phyloP scores from a whole-genome alignment of 2,113 vertebrate species.

The Neodon shergylaensis region DNA sequence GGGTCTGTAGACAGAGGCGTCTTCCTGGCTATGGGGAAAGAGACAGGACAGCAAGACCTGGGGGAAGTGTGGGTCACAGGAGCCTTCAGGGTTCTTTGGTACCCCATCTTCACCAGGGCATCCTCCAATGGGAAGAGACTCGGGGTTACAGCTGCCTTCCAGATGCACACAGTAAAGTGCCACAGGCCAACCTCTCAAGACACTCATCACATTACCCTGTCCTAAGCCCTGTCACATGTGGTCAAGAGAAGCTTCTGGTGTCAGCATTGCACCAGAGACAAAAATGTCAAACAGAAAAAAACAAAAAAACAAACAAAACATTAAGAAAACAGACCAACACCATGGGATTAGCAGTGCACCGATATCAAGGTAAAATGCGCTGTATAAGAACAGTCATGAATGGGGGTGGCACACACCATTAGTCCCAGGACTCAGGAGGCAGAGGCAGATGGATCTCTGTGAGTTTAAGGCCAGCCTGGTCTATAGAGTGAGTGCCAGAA shows the following conservation, averaged over 20 bases:
- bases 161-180: not conserved
- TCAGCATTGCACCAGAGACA: not conserved
- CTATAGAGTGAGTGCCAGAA: not conserved
- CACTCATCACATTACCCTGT: not conserved
- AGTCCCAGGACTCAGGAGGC: not conserved
- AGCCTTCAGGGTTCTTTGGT: not conserved
- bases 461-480: not conserved
- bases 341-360: not conserved
- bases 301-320: not conserved
- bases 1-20: not conserved
- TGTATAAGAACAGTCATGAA: not conserved
- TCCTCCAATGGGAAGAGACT: not conserved
- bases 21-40: not conserved
- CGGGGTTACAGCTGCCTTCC: not conserved
- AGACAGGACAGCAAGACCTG: not conserved
- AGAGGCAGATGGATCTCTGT: not conserved
- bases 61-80: rapidly evolving
- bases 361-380: not conserved
- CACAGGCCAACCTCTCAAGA: not conserved
- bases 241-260: not conserved
- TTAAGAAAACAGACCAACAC: not conserved
- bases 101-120: not conserved
- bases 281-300: not conserved
- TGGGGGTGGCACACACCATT: not conserved
- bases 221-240: not conserved